phyloP scores from a whole-genome alignment of 2,888 invertebrate species.

The Eledona agricola region DNA sequence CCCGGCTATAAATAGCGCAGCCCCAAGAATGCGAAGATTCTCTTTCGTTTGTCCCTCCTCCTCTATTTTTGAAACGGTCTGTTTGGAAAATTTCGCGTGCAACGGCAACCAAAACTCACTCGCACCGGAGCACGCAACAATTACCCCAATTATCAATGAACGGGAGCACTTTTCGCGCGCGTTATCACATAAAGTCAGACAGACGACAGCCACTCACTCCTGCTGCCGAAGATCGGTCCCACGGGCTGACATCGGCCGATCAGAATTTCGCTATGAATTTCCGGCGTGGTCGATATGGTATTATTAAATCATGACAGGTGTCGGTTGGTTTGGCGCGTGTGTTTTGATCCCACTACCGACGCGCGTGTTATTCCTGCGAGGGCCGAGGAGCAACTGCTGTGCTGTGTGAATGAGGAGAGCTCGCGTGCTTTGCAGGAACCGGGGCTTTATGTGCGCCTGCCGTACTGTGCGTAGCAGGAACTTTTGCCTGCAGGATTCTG shows the following conservation, averaged over 20 bases:
- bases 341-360: slow-evolving; percentile 33
- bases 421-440: slow-evolving; percentile 44
- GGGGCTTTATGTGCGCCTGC: slow-evolving; percentile 44
- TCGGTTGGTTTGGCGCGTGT: slow-evolving; percentile 30
- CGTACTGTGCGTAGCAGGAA: slow-evolving; percentile 48
- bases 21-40: slow-evolving; percentile 5
- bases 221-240: too few relatives aligned
- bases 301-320: slow-evolving; percentile 35
- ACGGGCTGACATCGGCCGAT: slow-evolving; percentile 15
- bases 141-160: slow-evolving; percentile 26
- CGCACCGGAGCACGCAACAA: slow-evolving; percentile 26
- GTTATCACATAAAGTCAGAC: slow-evolving; percentile 39
- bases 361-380: slow-evolving; percentile 44
- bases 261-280: slow-evolving; percentile 24
- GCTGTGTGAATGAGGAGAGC: slow-evolving; percentile 48
- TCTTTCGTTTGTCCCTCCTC: slow-evolving; percentile 1
- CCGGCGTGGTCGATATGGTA: slow-evolving; percentile 5
- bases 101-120: slow-evolving; percentile 27
- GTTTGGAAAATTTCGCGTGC: too few relatives aligned
- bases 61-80: slow-evolving; percentile 9
- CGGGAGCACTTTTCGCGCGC: slow-evolving; percentile 25
- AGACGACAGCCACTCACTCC: too few relatives aligned
- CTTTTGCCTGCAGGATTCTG: slow-evolving; percentile 49
- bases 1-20: slow-evolving; percentile 17
- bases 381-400: slow-evolving; percentile 45